Evolutionary conservation across 2,797 vertebrate genomes (phyloP).

Genomic region (Pseudochirops cupreus): DNA sequence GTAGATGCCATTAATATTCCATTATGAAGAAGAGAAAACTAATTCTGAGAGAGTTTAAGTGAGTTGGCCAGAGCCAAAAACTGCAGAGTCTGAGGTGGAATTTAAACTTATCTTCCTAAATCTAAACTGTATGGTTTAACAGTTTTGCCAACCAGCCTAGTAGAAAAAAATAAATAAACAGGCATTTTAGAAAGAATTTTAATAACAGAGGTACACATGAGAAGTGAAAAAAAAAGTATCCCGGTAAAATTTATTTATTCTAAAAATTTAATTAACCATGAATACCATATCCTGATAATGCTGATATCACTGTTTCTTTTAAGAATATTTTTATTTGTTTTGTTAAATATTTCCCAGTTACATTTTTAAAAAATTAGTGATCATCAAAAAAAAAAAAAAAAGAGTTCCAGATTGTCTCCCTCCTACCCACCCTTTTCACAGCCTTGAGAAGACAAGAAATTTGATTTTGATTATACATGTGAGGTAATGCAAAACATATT

Average conservation of each 20-base stretch:
- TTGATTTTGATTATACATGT: background rate
- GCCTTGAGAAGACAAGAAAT: background rate
- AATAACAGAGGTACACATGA: background rate
- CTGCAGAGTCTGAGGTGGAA: background rate
- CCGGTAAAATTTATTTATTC: background rate
- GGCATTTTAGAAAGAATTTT: conserved; percentile 28
- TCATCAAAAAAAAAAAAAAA: background rate
- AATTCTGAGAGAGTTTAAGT: background rate
- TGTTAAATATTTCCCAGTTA: background rate
- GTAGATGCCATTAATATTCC: background rate
- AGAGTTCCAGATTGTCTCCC: background rate
- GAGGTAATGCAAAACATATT: background rate
- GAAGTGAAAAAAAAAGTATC: background rate
- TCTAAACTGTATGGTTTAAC: background rate
- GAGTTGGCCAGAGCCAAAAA: background rate
- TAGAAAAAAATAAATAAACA: background rate
- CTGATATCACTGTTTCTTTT: background rate
- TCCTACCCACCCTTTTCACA: background rate
- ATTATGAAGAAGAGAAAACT: background rate
- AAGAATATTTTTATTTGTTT: background rate
- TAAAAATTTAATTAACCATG: background rate
- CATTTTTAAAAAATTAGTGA: background rate
- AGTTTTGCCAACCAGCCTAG: background rate
- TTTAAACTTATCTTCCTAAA: background rate
- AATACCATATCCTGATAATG: background rate